Conservation (phyloP, 2,888 invertebrate species). For the Lithophane ornitopus region DNA sequence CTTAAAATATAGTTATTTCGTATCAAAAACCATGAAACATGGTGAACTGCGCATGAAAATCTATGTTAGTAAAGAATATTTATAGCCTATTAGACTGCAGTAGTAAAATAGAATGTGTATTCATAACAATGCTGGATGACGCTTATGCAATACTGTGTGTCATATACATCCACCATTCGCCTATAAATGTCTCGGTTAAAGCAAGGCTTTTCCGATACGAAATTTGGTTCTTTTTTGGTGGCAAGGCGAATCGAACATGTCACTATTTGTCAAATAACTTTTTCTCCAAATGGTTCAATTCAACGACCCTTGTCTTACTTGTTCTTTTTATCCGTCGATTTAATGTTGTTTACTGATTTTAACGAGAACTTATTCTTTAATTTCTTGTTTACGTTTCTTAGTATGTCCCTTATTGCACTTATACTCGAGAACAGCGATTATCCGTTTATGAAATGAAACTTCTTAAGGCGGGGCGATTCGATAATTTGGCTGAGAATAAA, state of each 20-base stretch:
- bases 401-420: not conserved
- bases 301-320: not conserved
- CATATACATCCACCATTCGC: not conserved
- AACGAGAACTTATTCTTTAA: not conserved
- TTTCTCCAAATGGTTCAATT: not conserved
- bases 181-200: not conserved
- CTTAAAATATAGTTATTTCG: not conserved
- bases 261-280: not conserved
- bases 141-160: not conserved
- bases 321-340: not conserved
- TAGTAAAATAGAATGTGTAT: slow-evolving; percentile 27
- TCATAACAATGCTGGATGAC: slow-evolving; percentile 6
- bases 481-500: no score
- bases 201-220: not conserved
- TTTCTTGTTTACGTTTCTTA: not conserved
- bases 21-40: not conserved
- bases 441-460: no score
- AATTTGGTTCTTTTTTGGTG: not conserved
- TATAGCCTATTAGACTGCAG: not conserved
- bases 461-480: no score
- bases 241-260: not conserved
- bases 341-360: not conserved
- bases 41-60: slow-evolving; percentile 1
- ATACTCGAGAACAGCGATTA: not conserved
- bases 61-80: slow-evolving; percentile 17